These are phyloP conservation scores for Microtus californicus DNA, from an alignment of 2,797 vertebrate species.

Conservation along the genomic window DNA sequence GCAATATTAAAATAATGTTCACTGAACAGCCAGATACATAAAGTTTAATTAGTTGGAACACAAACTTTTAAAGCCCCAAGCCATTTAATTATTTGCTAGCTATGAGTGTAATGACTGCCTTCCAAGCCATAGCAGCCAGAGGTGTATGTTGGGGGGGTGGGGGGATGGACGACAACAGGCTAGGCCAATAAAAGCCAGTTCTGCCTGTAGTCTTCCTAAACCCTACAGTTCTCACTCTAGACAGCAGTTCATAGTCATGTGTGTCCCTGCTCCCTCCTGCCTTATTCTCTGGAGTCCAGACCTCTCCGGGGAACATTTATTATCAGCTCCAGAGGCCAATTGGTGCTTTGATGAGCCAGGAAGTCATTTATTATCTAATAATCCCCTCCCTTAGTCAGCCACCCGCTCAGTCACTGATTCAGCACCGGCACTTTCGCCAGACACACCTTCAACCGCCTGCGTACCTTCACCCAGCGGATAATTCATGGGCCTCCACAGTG, in stretches of 20 bases:
- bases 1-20: constrained; percentile 46
- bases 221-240: neutral
- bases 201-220: neutral
- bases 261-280: neutral
- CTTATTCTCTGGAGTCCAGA: neutral
- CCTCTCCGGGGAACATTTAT: neutral
- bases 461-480: neutral
- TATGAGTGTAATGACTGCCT: neutral
- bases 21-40: constrained; percentile 17
- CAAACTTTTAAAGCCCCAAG: constrained; percentile 26
- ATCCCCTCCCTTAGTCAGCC: neutral
- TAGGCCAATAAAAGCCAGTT: neutral
- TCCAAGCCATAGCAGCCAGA: neutral
- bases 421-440: neutral
- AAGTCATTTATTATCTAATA: neutral
- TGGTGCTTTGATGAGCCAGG: neutral
- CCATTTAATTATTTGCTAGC: constrained; percentile 52
- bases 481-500: neutral
- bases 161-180: neutral
- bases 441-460: neutral
- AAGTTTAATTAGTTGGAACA: constrained; percentile 62
- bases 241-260: too few relatives aligned
- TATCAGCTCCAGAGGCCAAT: neutral
- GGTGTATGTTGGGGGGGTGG: neutral
- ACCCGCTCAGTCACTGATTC: neutral